Conservation (phyloP, 2,797 vertebrate species). For the Bufotes viridis region DNA sequence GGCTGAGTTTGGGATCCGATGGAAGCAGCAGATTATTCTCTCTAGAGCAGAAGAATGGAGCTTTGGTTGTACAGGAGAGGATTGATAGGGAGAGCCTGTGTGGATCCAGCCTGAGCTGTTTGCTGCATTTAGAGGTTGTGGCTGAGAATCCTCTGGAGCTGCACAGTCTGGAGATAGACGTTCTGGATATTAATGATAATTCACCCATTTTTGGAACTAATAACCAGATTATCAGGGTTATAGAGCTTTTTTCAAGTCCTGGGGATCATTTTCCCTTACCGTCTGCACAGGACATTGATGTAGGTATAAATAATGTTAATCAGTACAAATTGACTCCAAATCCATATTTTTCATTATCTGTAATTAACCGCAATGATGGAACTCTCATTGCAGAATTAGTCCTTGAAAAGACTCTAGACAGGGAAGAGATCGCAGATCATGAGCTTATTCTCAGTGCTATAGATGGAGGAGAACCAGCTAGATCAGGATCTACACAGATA, state of each 20-base stretch:
- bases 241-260: slow-evolving; percentile 68
- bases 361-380: slow-evolving; percentile 26
- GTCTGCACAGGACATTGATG: slow-evolving; percentile 68
- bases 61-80: slow-evolving; percentile 29
- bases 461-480: slow-evolving; percentile 47
- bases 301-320: slow-evolving; percentile 68
- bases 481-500: slow-evolving; percentile 58
- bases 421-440: slow-evolving; percentile 37
- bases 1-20: slow-evolving; percentile 36
- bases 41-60: slow-evolving; percentile 43
- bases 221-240: slow-evolving; percentile 67
- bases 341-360: slow-evolving; percentile 69
- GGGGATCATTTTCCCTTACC: slow-evolving; percentile 68
- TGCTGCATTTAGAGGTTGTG: slow-evolving; percentile 44
- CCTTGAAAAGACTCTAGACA: slow-evolving; percentile 33
- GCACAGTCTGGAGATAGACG: slow-evolving; percentile 45
- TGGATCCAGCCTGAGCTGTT: slow-evolving; percentile 30
- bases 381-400: slow-evolving; percentile 42
- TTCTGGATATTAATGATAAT: slow-evolving; percentile 56
- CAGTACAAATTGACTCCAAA: slow-evolving; percentile 69
- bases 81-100: slow-evolving; percentile 56
- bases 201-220: not conserved
- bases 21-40: slow-evolving; percentile 35
- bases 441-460: slow-evolving; percentile 38
- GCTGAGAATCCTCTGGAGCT: slow-evolving; percentile 42